Evolutionary conservation across 1,140 invertebrate genomes (phyloP), one percentile per base, ranked within the genome.

Genomic region (Caenorhabditis remanei): DNA sequence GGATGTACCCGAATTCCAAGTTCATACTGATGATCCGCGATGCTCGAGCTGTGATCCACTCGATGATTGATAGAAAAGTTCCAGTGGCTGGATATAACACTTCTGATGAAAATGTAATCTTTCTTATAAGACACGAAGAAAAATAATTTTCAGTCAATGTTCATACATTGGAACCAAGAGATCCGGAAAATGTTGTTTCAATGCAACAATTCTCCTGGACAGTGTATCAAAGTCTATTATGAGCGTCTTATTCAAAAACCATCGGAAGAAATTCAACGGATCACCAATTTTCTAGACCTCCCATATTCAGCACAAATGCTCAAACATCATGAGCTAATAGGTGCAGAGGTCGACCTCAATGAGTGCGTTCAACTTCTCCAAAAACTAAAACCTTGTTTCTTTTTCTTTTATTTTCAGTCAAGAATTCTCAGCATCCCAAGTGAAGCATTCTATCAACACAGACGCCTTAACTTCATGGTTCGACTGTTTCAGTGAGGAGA

Each of bases 21-120:
- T 87, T 71, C 41, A 84, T 87, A 65, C 46, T 87, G 21, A 87
- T 87, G 86, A 87, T 87, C 40, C 71, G 86, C 9, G 86, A 87
- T 55, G 86, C 65, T 40, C 53, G 86, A 8, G 71, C 86, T 8
- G 82, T 84, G 16, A 65, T 87, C 4, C 86, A 87, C 67, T 65
- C 56, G 21, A 87, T 87, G 75, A 87, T 87, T 21, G 56, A 83
- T 16, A 46, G 86, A 63, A 71, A 87, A 41, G 86, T 87, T 56
- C 48, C 85, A 19, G 85, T 85, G 8, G 85, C 63, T 41, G 85
- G 85, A 24, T 85, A 71, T 53, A 79, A 85, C 41, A 71, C 63
- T 14, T 40, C 63, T 14, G 21, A 85, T 71, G 63, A 65, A 55
- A 55, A 13, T 19, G 84, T 85, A 53, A 84, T 19, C 32, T 43